Evolutionary conservation across 2,888 invertebrate species (phyloP).

Genomic region (Gasteruption jaculator): DNA sequence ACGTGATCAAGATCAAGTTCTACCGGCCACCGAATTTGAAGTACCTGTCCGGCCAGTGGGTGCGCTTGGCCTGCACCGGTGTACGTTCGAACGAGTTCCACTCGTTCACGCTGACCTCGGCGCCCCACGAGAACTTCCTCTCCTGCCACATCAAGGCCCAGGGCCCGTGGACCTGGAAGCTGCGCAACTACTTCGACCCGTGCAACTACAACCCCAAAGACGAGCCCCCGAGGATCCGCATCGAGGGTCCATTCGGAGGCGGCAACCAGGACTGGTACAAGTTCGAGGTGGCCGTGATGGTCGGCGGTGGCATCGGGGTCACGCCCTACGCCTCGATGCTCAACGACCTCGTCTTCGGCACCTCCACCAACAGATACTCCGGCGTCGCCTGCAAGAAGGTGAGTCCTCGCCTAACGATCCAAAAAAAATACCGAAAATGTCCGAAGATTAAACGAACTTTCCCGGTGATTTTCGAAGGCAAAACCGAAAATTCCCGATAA

Average conservation of each 20-base stretch:
- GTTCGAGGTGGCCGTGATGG: constrained; percentile 96
- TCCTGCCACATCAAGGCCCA: constrained; percentile 92
- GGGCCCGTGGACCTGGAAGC: constrained; percentile 96
- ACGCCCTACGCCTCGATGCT: constrained; percentile 96
- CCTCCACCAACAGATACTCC: constrained; percentile 91
- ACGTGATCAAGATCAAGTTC: constrained; percentile 91
- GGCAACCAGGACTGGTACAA: constrained; percentile 99
- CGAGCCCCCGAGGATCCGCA: constrained; percentile 75
- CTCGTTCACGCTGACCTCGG: constrained; percentile 92
- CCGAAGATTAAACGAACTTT: neutral
- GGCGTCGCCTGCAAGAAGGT: constrained; percentile 97
- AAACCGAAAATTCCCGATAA: no score
- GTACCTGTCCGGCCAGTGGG: constrained; percentile 93
- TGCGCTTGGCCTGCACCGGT: constrained; percentile 85
- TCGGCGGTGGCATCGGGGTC: constrained; percentile 95
- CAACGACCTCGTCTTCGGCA: constrained; percentile 93
- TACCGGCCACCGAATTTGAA: constrained; percentile 93
- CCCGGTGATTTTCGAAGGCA: constrained; percentile 1
- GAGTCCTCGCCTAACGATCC: constrained; percentile 13
- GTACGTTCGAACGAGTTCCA: constrained; percentile 89
- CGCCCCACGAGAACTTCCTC: constrained; percentile 91
- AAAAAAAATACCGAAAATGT: neutral
- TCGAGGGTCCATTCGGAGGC: constrained; percentile 95
- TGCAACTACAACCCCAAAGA: constrained; percentile 84
- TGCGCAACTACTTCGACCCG: constrained; percentile 90